A percentile compares a stretch with the other conserved stretches of the same genome.
Conservation (phyloP, 2,113 vertebrate genomes). For the Barnardius zonarius region DNA sequence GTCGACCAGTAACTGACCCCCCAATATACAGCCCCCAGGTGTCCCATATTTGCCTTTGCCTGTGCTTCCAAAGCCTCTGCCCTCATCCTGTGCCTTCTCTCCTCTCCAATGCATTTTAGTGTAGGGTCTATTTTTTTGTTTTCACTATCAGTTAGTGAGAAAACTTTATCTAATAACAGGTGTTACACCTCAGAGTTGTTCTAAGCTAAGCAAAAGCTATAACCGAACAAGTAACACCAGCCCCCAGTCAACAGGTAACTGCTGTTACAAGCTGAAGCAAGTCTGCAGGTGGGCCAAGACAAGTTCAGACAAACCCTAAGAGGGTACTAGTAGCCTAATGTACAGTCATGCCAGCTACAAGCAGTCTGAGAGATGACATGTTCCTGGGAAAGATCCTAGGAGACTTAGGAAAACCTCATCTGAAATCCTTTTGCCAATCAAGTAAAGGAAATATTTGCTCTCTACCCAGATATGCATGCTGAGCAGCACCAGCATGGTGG, state of each 20-base stretch:
- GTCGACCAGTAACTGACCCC: background rate
- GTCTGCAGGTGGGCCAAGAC: background rate
- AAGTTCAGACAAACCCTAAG: background rate
- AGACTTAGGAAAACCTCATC: background rate
- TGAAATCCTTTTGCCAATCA: background rate
- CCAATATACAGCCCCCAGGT: rapidly evolving
- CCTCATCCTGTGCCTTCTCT: background rate
- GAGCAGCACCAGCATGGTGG: background rate
- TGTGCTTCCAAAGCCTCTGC: background rate
- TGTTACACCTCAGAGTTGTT: background rate
- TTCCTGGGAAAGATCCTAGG: background rate
- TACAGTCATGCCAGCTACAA: background rate
- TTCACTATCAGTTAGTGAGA: background rate
- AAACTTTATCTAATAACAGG: background rate
- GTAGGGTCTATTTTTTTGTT: background rate
- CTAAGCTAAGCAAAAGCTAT: background rate
- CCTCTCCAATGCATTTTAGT: background rate
- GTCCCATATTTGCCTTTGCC: background rate
- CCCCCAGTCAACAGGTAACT: background rate
- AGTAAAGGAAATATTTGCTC: background rate
- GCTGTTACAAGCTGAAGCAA: background rate
- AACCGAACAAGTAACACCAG: background rate
- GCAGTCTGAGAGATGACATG: background rate
- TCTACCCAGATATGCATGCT: background rate
- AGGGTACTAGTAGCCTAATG: background rate